Conservation (phyloP, 2,113 vertebrate species). For the Puntigrus tetrazona region DNA sequence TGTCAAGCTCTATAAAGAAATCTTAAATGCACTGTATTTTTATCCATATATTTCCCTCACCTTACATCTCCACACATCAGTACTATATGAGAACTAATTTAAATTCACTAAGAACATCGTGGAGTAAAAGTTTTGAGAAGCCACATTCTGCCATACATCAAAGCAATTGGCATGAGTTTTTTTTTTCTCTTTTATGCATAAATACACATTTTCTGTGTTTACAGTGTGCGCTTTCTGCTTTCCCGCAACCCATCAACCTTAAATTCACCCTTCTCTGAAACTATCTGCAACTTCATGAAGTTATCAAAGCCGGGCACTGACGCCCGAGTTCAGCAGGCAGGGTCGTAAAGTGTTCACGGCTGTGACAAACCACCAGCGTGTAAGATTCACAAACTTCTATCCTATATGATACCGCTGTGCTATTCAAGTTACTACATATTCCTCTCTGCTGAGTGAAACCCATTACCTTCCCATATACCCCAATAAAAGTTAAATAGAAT, state of each 20-base stretch:
- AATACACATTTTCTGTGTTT: neutral
- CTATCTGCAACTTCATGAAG: neutral
- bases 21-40: neutral
- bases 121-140: neutral
- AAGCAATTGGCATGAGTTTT: neutral
- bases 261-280: conserved; percentile 8
- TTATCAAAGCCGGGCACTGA: neutral
- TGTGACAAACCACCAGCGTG: neutral
- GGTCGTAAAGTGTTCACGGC: neutral
- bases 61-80: neutral
- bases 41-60: neutral
- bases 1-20: neutral
- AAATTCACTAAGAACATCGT: neutral
- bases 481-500: neutral
- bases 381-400: neutral
- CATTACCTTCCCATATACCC: neutral
- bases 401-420: neutral
- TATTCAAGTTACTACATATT: neutral
- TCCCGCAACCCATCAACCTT: conserved; percentile 7
- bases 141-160: neutral
- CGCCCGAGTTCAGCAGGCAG: neutral
- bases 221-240: neutral
- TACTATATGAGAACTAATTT: neutral
- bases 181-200: neutral
- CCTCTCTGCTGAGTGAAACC: neutral